Base-by-base conservation (phyloP, 1,140 invertebrate genomes). In the Kradibia gibbosae region DNA sequence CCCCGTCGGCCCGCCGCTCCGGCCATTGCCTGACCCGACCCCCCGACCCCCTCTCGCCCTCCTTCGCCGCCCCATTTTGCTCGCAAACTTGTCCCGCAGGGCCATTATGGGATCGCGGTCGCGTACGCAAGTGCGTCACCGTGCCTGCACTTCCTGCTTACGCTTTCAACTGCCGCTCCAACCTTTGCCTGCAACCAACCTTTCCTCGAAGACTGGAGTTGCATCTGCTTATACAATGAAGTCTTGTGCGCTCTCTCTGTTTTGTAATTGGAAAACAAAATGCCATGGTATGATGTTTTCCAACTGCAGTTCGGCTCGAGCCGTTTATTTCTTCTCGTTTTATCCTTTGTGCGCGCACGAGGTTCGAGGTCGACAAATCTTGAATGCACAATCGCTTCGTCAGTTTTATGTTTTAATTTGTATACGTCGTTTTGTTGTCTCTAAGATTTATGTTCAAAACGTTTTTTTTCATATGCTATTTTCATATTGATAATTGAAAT, bases 171-270 rank as follows among this genome's bases (percentile, higher is more conserved):
- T 39, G 34, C 34, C 62, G 39, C 62, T 67, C 62, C n/a, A n/a
- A n/a, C n/a, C n/a, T 22, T 28, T 7, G 45, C 62, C 39, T 67
- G 34, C 34, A 67, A 39, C 39, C 34, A 67, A 39, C 39, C 62
- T 39, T n/a, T n/a, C 20, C 11, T 15, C 17, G 34, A 39, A 36
- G 5, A 67, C 62, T 10, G 34, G n/a, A 22, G 62, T 39, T 67
- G 62, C 62, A 67, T 67, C 62, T 67, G 62, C 62, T 67, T 67
- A n/a, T 67, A 67, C 62, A 67, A 67, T 67, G 34, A 22, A n/a
- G 62, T 4, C 62, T 67, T 8, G n/a, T n/a, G 34, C 62, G 25
- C 62, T 22, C 34, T 39, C 62, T 67, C 62, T 22, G n/a, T 67
- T 39, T 67, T 67, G 62, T 65, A 67, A 39, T 67, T 36, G 34